Base-by-base conservation (phyloP, 2,888 invertebrate genomes). In the Epirrhoe alternata region DNA sequence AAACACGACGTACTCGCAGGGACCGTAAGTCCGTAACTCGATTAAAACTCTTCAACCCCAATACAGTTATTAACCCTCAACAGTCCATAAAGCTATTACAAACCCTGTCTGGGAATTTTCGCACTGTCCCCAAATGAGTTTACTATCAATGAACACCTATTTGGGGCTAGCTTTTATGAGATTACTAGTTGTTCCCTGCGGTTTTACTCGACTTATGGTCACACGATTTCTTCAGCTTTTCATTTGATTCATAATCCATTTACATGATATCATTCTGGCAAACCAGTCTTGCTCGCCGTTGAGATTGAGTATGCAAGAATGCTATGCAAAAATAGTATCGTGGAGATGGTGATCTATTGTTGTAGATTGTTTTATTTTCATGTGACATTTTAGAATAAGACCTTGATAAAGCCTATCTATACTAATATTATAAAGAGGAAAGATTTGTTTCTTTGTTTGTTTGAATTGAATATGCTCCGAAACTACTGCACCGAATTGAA, bases 41-140 rank as follows among this genome's bases (percentile, higher is more conserved):
- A 35, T 53, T 35, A 53, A 53, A 35, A 53, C 53, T 53, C 53
- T 35, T 16, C n/a, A 53, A 53, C 53, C 35, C 53, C 35, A 35
- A 50, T 50, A 50, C 8, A 50, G 49, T 50, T 50, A 50, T 50
- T 17, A 50, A 50, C 49, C 49, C 49, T 3, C 16, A 53, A 53
- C 35, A 53, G 16, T 53, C 33, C 10, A 35, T 53, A 35, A 53
- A 53, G 35, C 53, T 53, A 53, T 53, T 53, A 14, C 31, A 8
- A 33, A 50, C 49, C 49, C 49, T 16, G 53, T 53, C 53, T 33
- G 53, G 53, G 53, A 53, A 53, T 53, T 53, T 35, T 35, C 33
- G 8, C 6, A 16, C 16, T 52, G 53, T 53, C 33, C 35, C 33
- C 7, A 53, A 53, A 53, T 53, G 53, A 35, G 53, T 53, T 53